phyloP scores from a whole-genome alignment of 2,113 vertebrate species.

The Trichechus manatus region DNA sequence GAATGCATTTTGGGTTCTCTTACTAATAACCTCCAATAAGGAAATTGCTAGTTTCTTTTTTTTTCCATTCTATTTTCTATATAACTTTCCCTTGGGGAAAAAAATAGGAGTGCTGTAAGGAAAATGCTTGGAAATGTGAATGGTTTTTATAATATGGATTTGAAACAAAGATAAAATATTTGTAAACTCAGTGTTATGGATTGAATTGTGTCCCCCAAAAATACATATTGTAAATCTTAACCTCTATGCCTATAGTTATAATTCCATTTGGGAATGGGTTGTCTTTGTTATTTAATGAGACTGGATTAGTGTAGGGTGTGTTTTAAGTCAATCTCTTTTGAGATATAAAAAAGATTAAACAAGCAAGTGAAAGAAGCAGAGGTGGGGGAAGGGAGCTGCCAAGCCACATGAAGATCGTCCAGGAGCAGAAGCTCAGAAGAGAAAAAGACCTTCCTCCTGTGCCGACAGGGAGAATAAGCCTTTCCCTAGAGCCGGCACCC shows the following conservation, averaged over 20 bases:
- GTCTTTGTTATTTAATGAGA: not conserved
- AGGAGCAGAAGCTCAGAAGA: not conserved
- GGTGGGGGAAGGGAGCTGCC: no score
- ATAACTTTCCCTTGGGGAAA: not conserved
- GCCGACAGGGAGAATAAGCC: not conserved
- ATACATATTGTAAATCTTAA: not conserved
- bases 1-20: not conserved
- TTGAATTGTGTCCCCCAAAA: not conserved
- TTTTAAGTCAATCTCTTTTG: not conserved
- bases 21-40: not conserved
- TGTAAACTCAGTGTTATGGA: not conserved
- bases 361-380: not conserved
- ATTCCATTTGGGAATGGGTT: not conserved
- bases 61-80: not conserved
- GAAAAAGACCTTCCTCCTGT: not conserved
- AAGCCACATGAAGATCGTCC: not conserved
- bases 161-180: constrained; percentile 40
- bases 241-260: not conserved
- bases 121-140: constrained; percentile 30
- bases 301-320: not conserved
- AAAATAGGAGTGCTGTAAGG: not conserved
- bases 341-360: not conserved
- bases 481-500: not conserved
- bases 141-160: not conserved
- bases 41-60: not conserved